phyloP scores from a whole-genome alignment of 1,140 invertebrate species.

The Centruroides vittatus region DNA sequence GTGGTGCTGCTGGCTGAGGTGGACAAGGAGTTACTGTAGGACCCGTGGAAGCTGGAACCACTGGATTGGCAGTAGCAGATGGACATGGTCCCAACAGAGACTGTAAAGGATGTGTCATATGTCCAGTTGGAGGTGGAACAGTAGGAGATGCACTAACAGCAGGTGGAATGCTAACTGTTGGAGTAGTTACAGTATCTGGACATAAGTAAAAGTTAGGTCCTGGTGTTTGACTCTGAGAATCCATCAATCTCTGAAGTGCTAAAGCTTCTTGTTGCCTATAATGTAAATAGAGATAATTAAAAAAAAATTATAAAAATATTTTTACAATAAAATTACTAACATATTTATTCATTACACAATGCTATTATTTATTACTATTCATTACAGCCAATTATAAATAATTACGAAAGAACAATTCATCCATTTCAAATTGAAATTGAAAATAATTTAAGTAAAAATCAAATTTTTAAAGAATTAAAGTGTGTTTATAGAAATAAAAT shows the following conservation, averaged over 20 bases:
- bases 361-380: too few species aligned
- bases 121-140: constrained; percentile 4
- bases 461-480: too few species aligned
- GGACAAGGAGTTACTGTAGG: background rate
- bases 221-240: constrained; percentile 14
- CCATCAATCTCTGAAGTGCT: constrained; percentile 6
- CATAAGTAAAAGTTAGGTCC: constrained; percentile 13
- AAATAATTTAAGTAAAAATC: too few species aligned
- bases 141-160: constrained; percentile 9
- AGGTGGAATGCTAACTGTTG: background rate
- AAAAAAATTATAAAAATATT: too few species aligned
- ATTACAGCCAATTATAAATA: too few species aligned
- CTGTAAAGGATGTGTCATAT: constrained; percentile 2
- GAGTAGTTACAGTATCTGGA: constrained; percentile 7
- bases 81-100: constrained; percentile 5
- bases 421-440: too few species aligned
- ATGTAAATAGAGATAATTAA: background rate
- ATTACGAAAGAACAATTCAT: too few species aligned
- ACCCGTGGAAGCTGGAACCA: background rate
- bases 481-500: too few species aligned
- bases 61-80: constrained; percentile 3
- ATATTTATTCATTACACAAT: background rate
- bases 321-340: too few species aligned
- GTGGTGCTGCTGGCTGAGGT: background rate
- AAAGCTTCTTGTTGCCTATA: constrained; percentile 16